Percentiles rank a stretch among this genome's conserved stretches.
These are phyloP conservation scores for Pelochelys cantorii DNA, from an alignment of 2,797 vertebrate genomes.

Conservation along the genomic window DNA sequence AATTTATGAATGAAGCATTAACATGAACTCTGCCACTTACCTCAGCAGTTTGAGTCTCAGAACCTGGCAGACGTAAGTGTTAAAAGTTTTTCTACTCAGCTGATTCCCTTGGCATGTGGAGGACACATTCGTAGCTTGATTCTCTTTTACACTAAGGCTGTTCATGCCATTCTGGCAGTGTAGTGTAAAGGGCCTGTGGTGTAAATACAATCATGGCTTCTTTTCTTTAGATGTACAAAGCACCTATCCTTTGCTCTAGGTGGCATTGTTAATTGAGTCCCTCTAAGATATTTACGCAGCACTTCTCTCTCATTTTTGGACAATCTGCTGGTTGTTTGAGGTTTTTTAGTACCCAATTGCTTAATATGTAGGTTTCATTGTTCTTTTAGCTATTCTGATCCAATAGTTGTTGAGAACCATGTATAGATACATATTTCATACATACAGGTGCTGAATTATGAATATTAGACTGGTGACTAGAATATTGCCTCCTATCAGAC, in stretches of 20 bases:
- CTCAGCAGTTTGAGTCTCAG: not conserved
- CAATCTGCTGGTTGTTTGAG: not conserved
- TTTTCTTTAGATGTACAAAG: not conserved
- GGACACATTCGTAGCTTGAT: not conserved
- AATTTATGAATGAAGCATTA: not conserved
- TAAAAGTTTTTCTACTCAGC: not conserved
- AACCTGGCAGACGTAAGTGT: not conserved
- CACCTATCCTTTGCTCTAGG: not conserved
- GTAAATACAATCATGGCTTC: not conserved
- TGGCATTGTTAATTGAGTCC: not conserved
- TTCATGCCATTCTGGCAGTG: not conserved
- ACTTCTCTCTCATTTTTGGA: not conserved
- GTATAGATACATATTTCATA: not conserved
- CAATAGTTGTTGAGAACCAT: not conserved
- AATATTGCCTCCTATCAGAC: not conserved
- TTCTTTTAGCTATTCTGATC: constrained; percentile 11
- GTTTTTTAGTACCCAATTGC: not conserved
- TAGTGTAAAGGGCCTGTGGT: not conserved
- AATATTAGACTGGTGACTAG: not conserved
- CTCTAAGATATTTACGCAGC: not conserved
- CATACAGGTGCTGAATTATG: not conserved
- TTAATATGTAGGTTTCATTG: not conserved
- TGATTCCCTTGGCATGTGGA: not conserved
- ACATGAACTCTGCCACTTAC: not conserved
- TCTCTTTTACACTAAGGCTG: not conserved